Conservation (phyloP, 2,888 invertebrate species). For the Epinotia nisella region DNA sequence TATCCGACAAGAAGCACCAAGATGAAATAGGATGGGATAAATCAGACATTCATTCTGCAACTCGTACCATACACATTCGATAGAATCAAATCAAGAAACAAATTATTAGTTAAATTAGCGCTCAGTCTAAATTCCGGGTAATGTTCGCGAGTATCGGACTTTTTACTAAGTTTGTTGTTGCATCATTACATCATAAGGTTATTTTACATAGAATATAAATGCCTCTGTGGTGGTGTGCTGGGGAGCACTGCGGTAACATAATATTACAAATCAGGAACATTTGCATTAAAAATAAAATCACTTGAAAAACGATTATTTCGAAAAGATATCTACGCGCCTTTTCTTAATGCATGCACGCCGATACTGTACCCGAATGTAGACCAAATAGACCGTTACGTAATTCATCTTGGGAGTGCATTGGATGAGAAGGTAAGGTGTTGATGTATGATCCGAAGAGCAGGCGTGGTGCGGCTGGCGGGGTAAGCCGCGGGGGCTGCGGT, state of each 20-base stretch:
- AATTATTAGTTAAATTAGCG: slow-evolving; percentile 57
- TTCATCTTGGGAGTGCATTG: slow-evolving; percentile 71
- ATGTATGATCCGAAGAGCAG: slow-evolving; percentile 75
- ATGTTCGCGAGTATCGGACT: slow-evolving; percentile 70
- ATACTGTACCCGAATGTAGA: slow-evolving; percentile 62
- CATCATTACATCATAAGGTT: slow-evolving; percentile 72
- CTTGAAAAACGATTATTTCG: background rate
- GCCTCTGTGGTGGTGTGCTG: slow-evolving; percentile 69
- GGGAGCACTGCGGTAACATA: slow-evolving; percentile 9
- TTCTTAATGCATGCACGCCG: slow-evolving; percentile 58
- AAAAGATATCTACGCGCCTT: background rate
- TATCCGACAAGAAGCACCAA: slow-evolving; percentile 72
- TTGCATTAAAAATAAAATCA: background rate
- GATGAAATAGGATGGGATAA: slow-evolving; percentile 66
- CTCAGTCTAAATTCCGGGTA: slow-evolving; percentile 74
- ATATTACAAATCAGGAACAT: slow-evolving; percentile 2
- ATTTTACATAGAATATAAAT: slow-evolving; percentile 70
- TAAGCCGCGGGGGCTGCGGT: slow-evolving; percentile 61
- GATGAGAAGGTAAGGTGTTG: slow-evolving; percentile 64
- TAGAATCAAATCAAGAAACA: slow-evolving; percentile 56
- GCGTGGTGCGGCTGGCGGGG: slow-evolving; percentile 65
- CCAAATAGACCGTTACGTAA: slow-evolving; percentile 79
- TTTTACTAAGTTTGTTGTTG: slow-evolving; percentile 76
- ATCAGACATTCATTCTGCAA: slow-evolving; percentile 59
- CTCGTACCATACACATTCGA: slow-evolving; percentile 50